Conservation (phyloP, 2,113 vertebrate genomes). For the Brachionichthys hirsutus region DNA sequence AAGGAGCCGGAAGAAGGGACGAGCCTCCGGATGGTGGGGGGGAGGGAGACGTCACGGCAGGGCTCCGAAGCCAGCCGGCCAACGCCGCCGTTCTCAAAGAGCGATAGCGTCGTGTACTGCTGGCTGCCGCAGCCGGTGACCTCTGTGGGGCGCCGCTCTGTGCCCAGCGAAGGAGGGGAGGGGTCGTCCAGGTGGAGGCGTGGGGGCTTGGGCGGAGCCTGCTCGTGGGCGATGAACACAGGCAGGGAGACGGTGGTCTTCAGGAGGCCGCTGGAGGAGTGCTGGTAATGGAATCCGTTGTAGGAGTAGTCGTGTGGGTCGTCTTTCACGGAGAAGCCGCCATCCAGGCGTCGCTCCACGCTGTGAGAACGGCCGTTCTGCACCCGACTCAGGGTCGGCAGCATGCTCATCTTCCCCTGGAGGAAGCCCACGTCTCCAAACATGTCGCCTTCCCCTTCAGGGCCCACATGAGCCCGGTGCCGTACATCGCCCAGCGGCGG, state of each 20-base stretch:
- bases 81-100: constrained; percentile 53
- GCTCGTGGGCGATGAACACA: constrained; percentile 73
- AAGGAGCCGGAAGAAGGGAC: constrained; percentile 76
- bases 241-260: constrained; percentile 81
- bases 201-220: constrained; percentile 82
- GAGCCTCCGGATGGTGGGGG: constrained; percentile 60
- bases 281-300: constrained; percentile 58
- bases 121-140: constrained; percentile 11
- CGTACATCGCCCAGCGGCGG: constrained; percentile 82
- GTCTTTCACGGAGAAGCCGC: constrained; percentile 15
- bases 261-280: constrained; percentile 57
- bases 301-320: constrained; percentile 52
- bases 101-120: constrained; percentile 60
- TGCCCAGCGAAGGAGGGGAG: constrained; percentile 8
- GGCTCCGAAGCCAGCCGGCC: constrained; percentile 52
- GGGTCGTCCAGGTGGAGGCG: constrained; percentile 79
- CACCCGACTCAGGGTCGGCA: constrained; percentile 60
- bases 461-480: constrained; percentile 83
- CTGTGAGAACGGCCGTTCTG: constrained; percentile 64
- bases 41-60: constrained; percentile 67
- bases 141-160: constrained; percentile 13
- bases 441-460: constrained; percentile 78
- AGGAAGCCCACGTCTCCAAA: constrained; percentile 84
- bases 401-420: constrained; percentile 80
- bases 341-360: constrained; percentile 45